Evolutionary conservation across 2,113 vertebrate genomes (phyloP).

Genomic region (Solea senegalensis): DNA sequence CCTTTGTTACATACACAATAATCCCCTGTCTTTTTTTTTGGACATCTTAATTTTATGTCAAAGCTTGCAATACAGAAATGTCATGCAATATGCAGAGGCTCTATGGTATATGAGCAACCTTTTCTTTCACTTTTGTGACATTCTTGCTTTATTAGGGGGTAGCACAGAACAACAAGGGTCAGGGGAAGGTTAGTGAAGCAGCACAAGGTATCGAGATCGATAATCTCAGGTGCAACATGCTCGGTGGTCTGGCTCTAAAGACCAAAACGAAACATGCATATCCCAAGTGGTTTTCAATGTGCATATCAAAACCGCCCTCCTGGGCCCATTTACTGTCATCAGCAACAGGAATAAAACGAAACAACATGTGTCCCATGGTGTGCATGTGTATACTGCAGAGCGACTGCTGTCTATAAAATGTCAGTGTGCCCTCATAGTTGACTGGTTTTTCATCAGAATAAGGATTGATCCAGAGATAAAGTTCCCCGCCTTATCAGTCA

Average conservation of each 20-base stretch:
- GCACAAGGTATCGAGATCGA: not conserved
- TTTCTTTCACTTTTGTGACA: conserved; percentile 30
- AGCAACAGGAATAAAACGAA: conserved; percentile 43
- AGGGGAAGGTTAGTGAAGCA: not conserved
- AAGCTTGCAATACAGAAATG: conserved; percentile 10
- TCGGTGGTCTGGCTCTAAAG: not conserved
- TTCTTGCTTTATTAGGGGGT: conserved; percentile 33
- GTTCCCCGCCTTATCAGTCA: conserved; percentile 62
- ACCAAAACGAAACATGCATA: not conserved
- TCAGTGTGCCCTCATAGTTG: conserved; percentile 51
- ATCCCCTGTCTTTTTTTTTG: too few relatives aligned
- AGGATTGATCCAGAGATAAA: conserved; percentile 68
- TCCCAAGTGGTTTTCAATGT: conserved; percentile 31
- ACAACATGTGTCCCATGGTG: conserved; percentile 16
- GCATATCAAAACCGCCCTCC: conserved; percentile 41
- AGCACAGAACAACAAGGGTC: conserved; percentile 5
- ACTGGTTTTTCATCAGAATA: conserved; percentile 62
- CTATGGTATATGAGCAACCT: conserved; percentile 6
- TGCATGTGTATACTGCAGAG: not conserved
- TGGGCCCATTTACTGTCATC: conserved; percentile 40
- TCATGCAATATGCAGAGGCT: not conserved
- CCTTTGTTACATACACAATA: too few relatives aligned
- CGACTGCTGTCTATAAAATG: conserved; percentile 49
- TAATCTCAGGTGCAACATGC: not conserved
- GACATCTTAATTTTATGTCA: too few relatives aligned